A percentile compares a stretch with the other conserved stretches of the same genome.
phyloP scores from a whole-genome alignment of 2,113 vertebrate species.

The Oxyura jamaicensis region DNA sequence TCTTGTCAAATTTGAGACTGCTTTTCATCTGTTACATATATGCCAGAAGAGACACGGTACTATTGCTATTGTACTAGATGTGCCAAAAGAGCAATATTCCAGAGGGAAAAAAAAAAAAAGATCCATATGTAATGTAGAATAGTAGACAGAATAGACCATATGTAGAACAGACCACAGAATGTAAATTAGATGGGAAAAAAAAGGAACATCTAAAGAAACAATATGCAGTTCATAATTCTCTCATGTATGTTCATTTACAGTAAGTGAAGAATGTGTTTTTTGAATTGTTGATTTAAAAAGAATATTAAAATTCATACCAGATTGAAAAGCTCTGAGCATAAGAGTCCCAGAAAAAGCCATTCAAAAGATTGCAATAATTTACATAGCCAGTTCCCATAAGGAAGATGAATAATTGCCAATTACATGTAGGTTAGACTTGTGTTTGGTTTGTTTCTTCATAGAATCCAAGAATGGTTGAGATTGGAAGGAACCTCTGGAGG shows the following conservation, averaged over 20 bases:
- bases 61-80: background rate
- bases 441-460: background rate
- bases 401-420: background rate
- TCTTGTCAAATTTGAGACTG: background rate
- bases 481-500: background rate
- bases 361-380: background rate
- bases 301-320: no score
- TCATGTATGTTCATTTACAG: background rate
- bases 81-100: background rate
- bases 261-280: background rate
- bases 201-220: background rate
- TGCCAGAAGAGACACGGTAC: background rate
- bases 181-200: background rate
- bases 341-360: no score
- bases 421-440: background rate
- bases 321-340: no score
- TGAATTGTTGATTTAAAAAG: no score
- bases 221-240: background rate
- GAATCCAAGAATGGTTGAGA: background rate
- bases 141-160: no score
- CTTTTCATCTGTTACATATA: constrained; percentile 7
- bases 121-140: no score
- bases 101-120: background rate
- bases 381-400: background rate
- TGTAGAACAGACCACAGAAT: background rate